Percentiles rank a stretch among this genome's conserved stretches.
Conservation (phyloP, 1,140 invertebrate genomes). For the Melipona quadrifasciata region DNA sequence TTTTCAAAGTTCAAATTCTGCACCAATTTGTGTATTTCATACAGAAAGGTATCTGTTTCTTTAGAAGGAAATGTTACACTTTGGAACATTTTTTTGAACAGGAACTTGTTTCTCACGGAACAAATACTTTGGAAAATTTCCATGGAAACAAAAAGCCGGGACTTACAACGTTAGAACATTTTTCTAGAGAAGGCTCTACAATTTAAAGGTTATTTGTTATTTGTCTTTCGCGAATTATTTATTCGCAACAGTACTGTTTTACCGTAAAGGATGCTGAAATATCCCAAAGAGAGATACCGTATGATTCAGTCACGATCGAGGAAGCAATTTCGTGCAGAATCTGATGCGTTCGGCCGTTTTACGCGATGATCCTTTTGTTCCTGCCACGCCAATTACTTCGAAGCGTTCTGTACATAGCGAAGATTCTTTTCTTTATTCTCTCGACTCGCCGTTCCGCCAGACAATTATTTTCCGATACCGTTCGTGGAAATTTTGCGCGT, state of each 20-base stretch:
- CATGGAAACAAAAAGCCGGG: no score
- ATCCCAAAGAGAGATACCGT: neutral
- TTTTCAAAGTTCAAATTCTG: no score
- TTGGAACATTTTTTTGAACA: no score
- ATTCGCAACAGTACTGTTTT: neutral
- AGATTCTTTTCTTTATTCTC: neutral
- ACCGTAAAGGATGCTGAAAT: neutral
- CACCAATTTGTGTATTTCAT: no score
- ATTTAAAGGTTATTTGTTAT: neutral
- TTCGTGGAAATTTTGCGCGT: neutral
- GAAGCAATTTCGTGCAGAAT: neutral
- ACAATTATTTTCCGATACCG: slow-evolving; percentile 19
- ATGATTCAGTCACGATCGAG: neutral
- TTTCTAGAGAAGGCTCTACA: no score
- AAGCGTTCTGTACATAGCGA: neutral
- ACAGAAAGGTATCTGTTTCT: no score
- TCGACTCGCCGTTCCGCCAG: neutral
- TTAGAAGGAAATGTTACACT: no score
- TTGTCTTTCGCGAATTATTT: neutral
- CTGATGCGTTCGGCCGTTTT: neutral
- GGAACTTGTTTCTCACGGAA: no score
- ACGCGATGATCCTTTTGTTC: neutral
- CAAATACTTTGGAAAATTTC: no score
- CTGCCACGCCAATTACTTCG: neutral
- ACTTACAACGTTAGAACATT: no score